Evolutionary conservation across 2,888 invertebrate species (phyloP).

Genomic region (Hecatera dysodea): DNA sequence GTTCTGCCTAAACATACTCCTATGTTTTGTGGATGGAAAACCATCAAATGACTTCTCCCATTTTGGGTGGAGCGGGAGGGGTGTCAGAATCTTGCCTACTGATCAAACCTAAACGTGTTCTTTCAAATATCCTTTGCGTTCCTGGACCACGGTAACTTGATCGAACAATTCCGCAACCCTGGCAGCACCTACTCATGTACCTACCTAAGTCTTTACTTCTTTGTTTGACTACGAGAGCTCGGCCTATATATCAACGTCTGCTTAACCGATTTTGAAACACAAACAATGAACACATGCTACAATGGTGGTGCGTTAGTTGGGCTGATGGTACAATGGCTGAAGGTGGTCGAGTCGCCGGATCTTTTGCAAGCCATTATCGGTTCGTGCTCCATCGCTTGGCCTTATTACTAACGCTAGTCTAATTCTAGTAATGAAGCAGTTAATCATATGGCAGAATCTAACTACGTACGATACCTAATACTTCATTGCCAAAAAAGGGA

Average conservation of each 20-base stretch:
- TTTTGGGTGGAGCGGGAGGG: too few species aligned
- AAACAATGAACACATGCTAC: conserved; percentile 66
- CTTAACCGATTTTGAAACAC: conserved; percentile 58
- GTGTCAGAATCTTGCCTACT: too few species aligned
- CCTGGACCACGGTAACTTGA: too few species aligned
- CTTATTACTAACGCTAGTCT: conserved; percentile 71
- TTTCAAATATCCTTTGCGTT: too few species aligned
- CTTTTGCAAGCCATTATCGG: conserved; percentile 80
- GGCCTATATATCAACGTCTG: conserved; percentile 38
- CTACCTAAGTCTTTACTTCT: conserved; percentile 45
- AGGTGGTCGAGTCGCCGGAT: conserved; percentile 77
- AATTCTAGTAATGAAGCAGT: conserved; percentile 48
- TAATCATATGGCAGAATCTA: conserved; percentile 23
- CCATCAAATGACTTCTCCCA: too few species aligned
- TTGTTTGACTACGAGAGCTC: conserved; percentile 6
- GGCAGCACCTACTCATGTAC: too few species aligned
- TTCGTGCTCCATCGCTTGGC: conserved; percentile 69
- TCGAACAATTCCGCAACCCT: too few species aligned
- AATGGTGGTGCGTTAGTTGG: conserved; percentile 66
- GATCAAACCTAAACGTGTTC: conserved; percentile 33
- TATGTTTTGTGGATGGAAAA: too few species aligned
- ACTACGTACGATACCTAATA: neutral
- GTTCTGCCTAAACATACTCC: too few species aligned
- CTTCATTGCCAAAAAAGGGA: neutral
- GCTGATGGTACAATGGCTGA: conserved; percentile 72